Percentiles rank a stretch among this genome's conserved stretches.
Evolutionary conservation across 1,140 invertebrate species (phyloP).

Genomic region (Goniozus legneri): DNA sequence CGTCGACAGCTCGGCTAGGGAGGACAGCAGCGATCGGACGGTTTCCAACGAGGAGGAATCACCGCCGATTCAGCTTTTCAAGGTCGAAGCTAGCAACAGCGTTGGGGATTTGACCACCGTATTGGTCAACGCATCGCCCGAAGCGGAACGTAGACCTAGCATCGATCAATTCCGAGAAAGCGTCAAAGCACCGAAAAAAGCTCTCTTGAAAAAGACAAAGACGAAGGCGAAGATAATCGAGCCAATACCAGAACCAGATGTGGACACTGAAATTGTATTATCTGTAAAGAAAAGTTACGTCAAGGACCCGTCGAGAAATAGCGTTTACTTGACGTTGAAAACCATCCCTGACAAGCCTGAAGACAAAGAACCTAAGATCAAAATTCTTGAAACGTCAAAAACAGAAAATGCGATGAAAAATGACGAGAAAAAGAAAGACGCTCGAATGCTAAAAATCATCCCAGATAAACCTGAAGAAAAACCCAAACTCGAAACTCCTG

Average conservation of each 20-base stretch:
- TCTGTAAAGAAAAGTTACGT: slow-evolving; percentile 40
- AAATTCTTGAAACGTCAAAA: too few relatives aligned
- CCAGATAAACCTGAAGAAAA: too few relatives aligned
- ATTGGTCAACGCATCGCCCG: slow-evolving; percentile 19
- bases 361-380: too few relatives aligned
- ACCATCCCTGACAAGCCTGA: too few relatives aligned
- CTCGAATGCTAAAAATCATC: too few relatives aligned
- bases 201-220: neutral
- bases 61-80: slow-evolving; percentile 21
- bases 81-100: slow-evolving; percentile 45
- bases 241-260: slow-evolving; percentile 5
- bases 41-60: neutral
- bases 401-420: too few relatives aligned
- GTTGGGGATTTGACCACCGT: slow-evolving; percentile 42
- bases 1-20: neutral
- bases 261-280: slow-evolving; percentile 32
- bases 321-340: slow-evolving; percentile 43
- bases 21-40: neutral
- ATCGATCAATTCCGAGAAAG: slow-evolving; percentile 42
- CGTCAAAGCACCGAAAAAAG: slow-evolving; percentile 29
- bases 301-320: slow-evolving; percentile 42
- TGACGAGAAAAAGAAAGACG: too few relatives aligned
- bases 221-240: neutral
- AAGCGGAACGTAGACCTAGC: slow-evolving; percentile 2
- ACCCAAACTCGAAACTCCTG: too few relatives aligned